Percentiles rank a stretch among this genome's conserved stretches.
Conservation (phyloP, 1,140 invertebrate genomes). For the Sminthurides bifidus region DNA sequence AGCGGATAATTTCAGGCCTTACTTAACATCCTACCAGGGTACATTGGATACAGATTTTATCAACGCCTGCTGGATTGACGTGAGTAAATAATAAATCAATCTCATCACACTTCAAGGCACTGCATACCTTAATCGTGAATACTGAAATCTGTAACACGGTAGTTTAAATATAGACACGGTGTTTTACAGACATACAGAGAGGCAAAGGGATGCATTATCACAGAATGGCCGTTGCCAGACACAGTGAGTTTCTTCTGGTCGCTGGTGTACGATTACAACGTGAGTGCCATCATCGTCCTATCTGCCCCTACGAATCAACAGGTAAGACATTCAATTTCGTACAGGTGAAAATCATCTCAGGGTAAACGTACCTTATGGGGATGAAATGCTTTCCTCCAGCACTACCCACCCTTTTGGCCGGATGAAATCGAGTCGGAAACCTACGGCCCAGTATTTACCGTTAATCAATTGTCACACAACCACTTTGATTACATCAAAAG, state of each 20-base stretch:
- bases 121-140: too few species aligned
- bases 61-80: too few species aligned
- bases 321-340: conserved; percentile 9
- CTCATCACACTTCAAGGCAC: too few species aligned
- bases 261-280: conserved; percentile 92
- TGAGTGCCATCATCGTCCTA: conserved; percentile 85
- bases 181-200: conserved; percentile 88
- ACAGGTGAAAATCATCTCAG: neutral
- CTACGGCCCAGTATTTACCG: conserved; percentile 89
- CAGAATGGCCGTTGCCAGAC: conserved; percentile 88
- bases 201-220: conserved; percentile 91
- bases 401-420: conserved; percentile 86
- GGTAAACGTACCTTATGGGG: neutral
- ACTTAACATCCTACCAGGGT: neutral
- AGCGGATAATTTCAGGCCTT: neutral
- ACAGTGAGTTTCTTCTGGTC: conserved; percentile 95
- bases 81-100: too few species aligned
- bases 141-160: too few species aligned
- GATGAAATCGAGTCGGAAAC: conserved; percentile 77
- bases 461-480: conserved; percentile 84
- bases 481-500: conserved; percentile 90
- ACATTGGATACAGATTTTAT: neutral
- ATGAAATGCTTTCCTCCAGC: conserved; percentile 39
- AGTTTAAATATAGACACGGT: too few species aligned
- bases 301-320: conserved; percentile 53